These are phyloP conservation scores for Drosophila ambigua DNA, from an alignment of 1,140 invertebrate genomes.

Conservation along the genomic window DNA sequence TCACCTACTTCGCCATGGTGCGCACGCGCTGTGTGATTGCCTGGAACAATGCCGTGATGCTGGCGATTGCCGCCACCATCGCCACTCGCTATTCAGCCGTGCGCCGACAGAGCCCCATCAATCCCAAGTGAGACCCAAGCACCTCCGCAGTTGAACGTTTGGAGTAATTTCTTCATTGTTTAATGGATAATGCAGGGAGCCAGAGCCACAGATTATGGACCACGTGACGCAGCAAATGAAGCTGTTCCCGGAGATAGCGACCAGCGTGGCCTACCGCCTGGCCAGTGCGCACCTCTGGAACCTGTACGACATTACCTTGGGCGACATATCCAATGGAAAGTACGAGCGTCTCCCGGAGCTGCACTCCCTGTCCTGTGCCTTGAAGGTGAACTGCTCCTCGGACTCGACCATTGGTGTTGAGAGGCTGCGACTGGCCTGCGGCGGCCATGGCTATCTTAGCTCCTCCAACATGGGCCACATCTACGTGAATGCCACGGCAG, in stretches of 20 bases:
- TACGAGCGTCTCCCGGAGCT: conserved; percentile 92
- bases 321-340: conserved; percentile 90
- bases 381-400: conserved; percentile 93
- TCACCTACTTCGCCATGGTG: conserved; percentile 97
- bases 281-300: conserved; percentile 90
- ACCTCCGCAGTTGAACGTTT: not conserved
- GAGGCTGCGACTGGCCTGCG: conserved; percentile 92
- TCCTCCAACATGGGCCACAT: conserved; percentile 92
- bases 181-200: conserved; percentile 79
- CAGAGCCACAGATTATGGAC: conserved; percentile 95
- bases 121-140: conserved; percentile 87
- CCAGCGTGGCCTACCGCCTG: conserved; percentile 90
- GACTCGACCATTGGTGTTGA: conserved; percentile 90
- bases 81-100: conserved; percentile 94
- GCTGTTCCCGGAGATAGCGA: conserved; percentile 93
- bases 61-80: conserved; percentile 92
- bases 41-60: conserved; percentile 87
- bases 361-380: conserved; percentile 93
- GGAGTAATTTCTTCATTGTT: not conserved
- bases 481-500: conserved; percentile 91
- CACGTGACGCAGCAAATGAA: conserved; percentile 97
- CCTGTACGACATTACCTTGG: conserved; percentile 91
- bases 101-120: conserved; percentile 93
- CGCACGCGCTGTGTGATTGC: conserved; percentile 94
- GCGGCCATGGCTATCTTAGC: conserved; percentile 96